Percentiles rank a stretch among this genome's conserved stretches.
These are phyloP conservation scores for Nothobranchius kuhntae DNA, from an alignment of 2,113 vertebrate genomes.

Conservation along the genomic window DNA sequence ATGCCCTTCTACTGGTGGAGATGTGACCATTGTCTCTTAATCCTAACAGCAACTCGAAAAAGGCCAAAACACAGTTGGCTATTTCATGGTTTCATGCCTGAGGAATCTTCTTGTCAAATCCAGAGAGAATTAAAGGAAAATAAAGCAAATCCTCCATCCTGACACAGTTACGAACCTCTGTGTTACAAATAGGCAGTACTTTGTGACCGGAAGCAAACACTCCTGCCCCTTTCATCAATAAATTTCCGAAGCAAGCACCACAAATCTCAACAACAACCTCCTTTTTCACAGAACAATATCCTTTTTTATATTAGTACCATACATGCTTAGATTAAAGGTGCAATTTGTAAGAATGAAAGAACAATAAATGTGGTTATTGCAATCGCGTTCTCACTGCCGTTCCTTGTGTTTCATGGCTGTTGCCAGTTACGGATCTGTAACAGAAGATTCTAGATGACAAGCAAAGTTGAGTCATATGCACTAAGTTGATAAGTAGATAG, in stretches of 20 bases:
- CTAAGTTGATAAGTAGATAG: too few relatives aligned
- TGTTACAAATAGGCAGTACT: slow-evolving; percentile 27
- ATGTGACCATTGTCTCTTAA: slow-evolving; percentile 54
- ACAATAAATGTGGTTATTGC: too few relatives aligned
- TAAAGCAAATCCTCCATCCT: slow-evolving; percentile 42
- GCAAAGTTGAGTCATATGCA: too few relatives aligned
- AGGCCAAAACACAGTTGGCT: slow-evolving; percentile 19
- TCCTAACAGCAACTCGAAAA: slow-evolving; percentile 44
- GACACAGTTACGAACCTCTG: slow-evolving; percentile 34
- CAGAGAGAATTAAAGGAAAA: slow-evolving; percentile 24
- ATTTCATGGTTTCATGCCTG: slow-evolving; percentile 15
- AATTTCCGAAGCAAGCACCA: slow-evolving; percentile 26
- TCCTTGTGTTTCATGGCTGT: too few relatives aligned
- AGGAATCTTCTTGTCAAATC: slow-evolving; percentile 27
- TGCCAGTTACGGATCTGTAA: too few relatives aligned
- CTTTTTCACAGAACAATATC: slow-evolving; percentile 10
- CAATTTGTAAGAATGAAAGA: too few relatives aligned
- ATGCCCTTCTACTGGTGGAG: slow-evolving; percentile 36
- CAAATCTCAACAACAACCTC: slow-evolving; percentile 38
- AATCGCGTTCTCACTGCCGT: too few relatives aligned
- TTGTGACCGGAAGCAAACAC: slow-evolving; percentile 12
- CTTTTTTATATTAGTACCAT: slow-evolving; percentile 4
- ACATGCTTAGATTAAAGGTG: too few relatives aligned
- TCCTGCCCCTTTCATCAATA: slow-evolving; percentile 44
- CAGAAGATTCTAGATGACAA: too few relatives aligned